Percentiles rank a stretch among this genome's conserved stretches.
phyloP scores from a whole-genome alignment of 1,140 invertebrate species.

The Sycophaga agraensis region DNA sequence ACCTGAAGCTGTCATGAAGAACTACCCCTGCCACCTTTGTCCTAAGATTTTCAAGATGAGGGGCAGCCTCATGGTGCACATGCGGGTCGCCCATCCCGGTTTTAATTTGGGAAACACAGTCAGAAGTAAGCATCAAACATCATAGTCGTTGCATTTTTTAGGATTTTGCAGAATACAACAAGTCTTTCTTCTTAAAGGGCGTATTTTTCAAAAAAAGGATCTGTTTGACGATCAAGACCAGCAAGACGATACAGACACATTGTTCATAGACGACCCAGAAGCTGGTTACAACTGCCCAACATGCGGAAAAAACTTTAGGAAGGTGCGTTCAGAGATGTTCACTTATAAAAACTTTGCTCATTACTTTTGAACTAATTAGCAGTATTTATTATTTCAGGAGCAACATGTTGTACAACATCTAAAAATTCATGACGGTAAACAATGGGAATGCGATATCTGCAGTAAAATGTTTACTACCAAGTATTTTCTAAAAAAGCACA shows the following conservation, averaged over 20 bases:
- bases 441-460: constrained; percentile 84
- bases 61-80: constrained; percentile 78
- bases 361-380: background rate
- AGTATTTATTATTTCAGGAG: constrained; percentile 45
- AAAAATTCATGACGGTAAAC: constrained; percentile 63
- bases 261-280: background rate
- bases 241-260: background rate
- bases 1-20: constrained; percentile 50
- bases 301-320: constrained; percentile 60
- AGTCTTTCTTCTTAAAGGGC: no score
- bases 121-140: background rate
- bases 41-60: constrained; percentile 78
- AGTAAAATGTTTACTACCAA: constrained; percentile 84
- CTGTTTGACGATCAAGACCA: background rate
- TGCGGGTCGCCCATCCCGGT: constrained; percentile 74
- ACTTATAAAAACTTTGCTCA: background rate
- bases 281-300: constrained; percentile 51
- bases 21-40: constrained; percentile 76
- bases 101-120: constrained; percentile 32
- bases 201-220: no score
- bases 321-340: constrained; percentile 48
- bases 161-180: no score
- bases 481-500: constrained; percentile 88
- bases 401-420: constrained; percentile 60
- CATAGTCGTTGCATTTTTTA: no score